Conservation (phyloP, 2,113 vertebrate species). For the Pipa parva region DNA sequence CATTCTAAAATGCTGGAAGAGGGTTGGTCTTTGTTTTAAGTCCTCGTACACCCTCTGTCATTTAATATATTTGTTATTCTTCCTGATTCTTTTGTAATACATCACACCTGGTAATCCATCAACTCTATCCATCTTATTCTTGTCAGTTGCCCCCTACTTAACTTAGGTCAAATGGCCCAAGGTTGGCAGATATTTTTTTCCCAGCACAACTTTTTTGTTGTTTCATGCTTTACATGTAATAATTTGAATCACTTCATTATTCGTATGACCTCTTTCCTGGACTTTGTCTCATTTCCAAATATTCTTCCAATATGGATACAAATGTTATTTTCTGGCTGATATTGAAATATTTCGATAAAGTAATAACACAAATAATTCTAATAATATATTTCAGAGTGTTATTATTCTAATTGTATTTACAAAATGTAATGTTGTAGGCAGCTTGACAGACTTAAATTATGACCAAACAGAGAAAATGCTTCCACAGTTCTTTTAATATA, state of each 20-base stretch:
- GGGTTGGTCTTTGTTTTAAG: neutral
- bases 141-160: neutral
- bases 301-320: neutral
- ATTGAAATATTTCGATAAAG: too few relatives aligned
- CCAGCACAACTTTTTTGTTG: neutral
- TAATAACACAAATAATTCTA: too few relatives aligned
- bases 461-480: too few relatives aligned
- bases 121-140: neutral
- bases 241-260: neutral
- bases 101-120: constrained; percentile 2
- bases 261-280: neutral
- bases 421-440: too few relatives aligned
- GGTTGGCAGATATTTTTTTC: neutral
- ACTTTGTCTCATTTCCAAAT: neutral
- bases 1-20: neutral
- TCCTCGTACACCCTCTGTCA: neutral
- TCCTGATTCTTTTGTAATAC: neutral
- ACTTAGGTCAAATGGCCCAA: neutral
- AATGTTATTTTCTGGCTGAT: neutral
- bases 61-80: neutral
- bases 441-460: too few relatives aligned
- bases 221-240: neutral
- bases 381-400: too few relatives aligned
- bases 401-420: too few relatives aligned
- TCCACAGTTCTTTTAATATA: too few relatives aligned